Percentiles rank a stretch among this genome's conserved stretches.
Conservation (phyloP, 2,888 invertebrate genomes). For the Volucella inanis region DNA sequence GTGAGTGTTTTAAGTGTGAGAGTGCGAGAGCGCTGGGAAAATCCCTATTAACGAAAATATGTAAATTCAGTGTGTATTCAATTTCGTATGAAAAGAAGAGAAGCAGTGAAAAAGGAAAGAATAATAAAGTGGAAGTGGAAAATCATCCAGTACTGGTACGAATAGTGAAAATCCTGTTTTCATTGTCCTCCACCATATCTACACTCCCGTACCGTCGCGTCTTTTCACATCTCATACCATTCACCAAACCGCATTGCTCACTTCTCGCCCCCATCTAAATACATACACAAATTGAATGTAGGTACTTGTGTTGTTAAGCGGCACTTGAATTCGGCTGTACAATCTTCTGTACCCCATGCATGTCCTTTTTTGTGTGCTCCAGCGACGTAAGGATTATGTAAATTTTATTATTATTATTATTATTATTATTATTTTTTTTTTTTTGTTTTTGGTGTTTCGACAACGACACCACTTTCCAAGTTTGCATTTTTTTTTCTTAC, state of each 20-base stretch:
- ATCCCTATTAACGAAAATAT: constrained; percentile 74
- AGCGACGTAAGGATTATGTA: constrained; percentile 73
- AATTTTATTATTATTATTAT: constrained; percentile 73
- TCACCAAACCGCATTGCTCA: constrained; percentile 29
- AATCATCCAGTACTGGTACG: constrained; percentile 74
- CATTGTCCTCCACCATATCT: constrained; percentile 62
- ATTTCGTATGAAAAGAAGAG: constrained; percentile 68
- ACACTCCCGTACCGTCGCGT: constrained; percentile 17
- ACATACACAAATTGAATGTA: constrained; percentile 65
- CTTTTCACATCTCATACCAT: background rate
- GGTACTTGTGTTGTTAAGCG: constrained; percentile 72
- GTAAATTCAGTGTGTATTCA: constrained; percentile 75
- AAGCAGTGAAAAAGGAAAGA: constrained; percentile 50
- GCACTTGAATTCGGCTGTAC: constrained; percentile 73
- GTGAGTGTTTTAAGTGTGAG: constrained; percentile 69
- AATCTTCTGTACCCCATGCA: constrained; percentile 74
- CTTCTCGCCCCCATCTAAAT: constrained; percentile 30
- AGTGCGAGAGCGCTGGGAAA: constrained; percentile 71
- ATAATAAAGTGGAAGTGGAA: constrained; percentile 69
- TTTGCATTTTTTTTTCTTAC: constrained; percentile 54
- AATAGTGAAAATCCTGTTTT: constrained; percentile 73
- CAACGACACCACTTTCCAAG: constrained; percentile 64
- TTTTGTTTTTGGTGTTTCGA: constrained; percentile 40
- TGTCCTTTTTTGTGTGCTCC: constrained; percentile 70
- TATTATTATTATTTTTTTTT: constrained; percentile 40